Percentiles rank a stretch among this genome's conserved stretches.
These are phyloP conservation scores for Liopterus haemorrhoidalis DNA, from an alignment of 2,888 invertebrate species.

Conservation along the genomic window DNA sequence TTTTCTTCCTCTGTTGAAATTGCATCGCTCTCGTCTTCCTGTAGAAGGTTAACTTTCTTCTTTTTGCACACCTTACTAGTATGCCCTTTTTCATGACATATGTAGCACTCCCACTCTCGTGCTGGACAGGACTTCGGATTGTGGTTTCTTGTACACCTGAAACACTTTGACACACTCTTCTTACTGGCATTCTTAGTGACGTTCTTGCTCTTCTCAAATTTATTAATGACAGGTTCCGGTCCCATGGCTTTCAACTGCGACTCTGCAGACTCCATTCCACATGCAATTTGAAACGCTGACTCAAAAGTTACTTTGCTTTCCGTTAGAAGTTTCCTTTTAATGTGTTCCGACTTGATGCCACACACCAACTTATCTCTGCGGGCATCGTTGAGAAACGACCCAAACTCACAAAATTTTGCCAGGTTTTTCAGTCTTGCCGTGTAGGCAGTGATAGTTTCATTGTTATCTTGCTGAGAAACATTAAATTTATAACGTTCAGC, in stretches of 20 bases:
- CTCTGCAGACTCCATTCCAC: conserved; percentile 22
- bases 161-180: conserved; percentile 2
- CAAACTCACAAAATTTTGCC: conserved; percentile 32
- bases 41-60: conserved; percentile 2
- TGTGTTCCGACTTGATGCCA: conserved; percentile 27
- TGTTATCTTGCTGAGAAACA: conserved; percentile 28
- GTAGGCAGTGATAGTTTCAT: conserved; percentile 27
- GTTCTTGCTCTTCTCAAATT: too few species aligned
- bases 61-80: conserved; percentile 9
- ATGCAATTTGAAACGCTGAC: conserved; percentile 22
- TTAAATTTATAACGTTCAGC: conserved; percentile 34
- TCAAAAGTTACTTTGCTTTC: conserved; percentile 24
- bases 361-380: conserved; percentile 31
- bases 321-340: conserved; percentile 27
- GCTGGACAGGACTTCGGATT: conserved; percentile 11
- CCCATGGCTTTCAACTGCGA: too few species aligned
- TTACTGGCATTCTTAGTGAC: not conserved
- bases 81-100: conserved; percentile 12
- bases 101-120: conserved; percentile 11
- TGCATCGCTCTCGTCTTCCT: conserved; percentile 7
- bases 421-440: conserved; percentile 29
- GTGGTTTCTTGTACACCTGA: conserved; percentile 5
- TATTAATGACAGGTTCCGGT: too few species aligned
- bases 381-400: conserved; percentile 30
- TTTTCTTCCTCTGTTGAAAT: too few species aligned